Conservation (phyloP, 2,888 invertebrate genomes). For the Yponomeuta plumbellus region DNA sequence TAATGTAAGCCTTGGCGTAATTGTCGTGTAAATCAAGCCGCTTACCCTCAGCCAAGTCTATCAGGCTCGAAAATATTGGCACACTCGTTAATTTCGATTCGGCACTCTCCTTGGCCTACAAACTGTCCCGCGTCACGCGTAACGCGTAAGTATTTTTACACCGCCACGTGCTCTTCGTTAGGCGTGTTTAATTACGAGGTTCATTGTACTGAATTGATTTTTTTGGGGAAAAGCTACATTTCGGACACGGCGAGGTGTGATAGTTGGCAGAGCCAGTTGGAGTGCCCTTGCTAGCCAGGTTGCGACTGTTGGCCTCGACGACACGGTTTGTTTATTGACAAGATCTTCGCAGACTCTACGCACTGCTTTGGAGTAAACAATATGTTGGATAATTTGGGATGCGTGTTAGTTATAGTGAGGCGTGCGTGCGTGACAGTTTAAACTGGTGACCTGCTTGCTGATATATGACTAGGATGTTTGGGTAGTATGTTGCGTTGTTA, state of each 20-base stretch:
- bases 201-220: conserved; percentile 34
- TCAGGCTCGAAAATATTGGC: conserved; percentile 29
- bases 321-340: neutral
- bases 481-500: no score
- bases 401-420: neutral
- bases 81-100: conserved; percentile 33
- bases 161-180: conserved; percentile 33
- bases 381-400: neutral
- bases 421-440: no score
- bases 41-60: conserved; percentile 17
- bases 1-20: neutral
- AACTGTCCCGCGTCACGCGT: conserved; percentile 21
- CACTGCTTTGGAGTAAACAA: neutral
- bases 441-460: no score
- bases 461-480: no score
- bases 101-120: conserved; percentile 52
- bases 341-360: neutral
- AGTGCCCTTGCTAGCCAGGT: neutral
- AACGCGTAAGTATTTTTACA: conserved; percentile 30
- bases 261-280: conserved; percentile 4
- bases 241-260: conserved; percentile 19
- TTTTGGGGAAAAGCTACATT: conserved; percentile 15
- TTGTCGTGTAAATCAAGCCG: conserved; percentile 4
- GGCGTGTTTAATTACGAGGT: conserved; percentile 32
- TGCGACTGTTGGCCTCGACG: neutral